Percentiles rank a stretch among this genome's conserved stretches.
phyloP scores from a whole-genome alignment of 1,140 invertebrate genomes.

The Zaprionus taronus region DNA sequence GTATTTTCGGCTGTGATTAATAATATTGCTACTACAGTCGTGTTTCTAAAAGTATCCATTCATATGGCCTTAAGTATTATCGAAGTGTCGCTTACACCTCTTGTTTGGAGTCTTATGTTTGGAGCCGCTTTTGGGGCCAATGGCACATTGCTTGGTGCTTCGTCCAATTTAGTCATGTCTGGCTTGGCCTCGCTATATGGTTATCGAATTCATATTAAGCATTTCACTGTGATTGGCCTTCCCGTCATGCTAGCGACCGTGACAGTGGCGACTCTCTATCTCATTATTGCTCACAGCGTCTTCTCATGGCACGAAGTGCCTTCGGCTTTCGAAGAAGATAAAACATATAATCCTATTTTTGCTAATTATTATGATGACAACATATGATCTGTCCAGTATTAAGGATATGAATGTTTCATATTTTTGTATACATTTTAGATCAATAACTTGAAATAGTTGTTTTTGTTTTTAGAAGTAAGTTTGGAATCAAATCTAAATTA shows the following conservation, averaged over 20 bases:
- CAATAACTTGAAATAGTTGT: too few species aligned
- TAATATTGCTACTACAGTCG: conserved; percentile 92
- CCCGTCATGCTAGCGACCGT: conserved; percentile 89
- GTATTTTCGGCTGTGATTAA: conserved; percentile 90
- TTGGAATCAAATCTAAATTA: too few species aligned
- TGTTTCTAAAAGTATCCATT: conserved; percentile 90
- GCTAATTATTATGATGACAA: too few species aligned
- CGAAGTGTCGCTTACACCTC: conserved; percentile 87
- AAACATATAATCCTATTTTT: too few species aligned
- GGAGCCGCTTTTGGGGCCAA: conserved; percentile 92
- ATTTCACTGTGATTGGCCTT: conserved; percentile 87
- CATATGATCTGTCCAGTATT: neutral
- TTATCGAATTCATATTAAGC: conserved; percentile 88
- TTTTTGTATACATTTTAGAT: neutral
- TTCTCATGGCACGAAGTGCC: conserved; percentile 85
- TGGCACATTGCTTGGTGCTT: conserved; percentile 91
- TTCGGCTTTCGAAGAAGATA: too few species aligned
- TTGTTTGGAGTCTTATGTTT: conserved; percentile 90
- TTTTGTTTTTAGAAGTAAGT: too few species aligned
- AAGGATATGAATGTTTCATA: neutral
- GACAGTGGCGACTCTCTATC: conserved; percentile 87
- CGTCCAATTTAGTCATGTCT: conserved; percentile 91
- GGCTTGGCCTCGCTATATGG: conserved; percentile 92
- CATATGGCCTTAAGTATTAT: conserved; percentile 86
- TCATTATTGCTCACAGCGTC: conserved; percentile 88